Evolutionary conservation across 2,797 vertebrate species (phyloP).

Genomic region (Triplophysa yarkandensis): DNA sequence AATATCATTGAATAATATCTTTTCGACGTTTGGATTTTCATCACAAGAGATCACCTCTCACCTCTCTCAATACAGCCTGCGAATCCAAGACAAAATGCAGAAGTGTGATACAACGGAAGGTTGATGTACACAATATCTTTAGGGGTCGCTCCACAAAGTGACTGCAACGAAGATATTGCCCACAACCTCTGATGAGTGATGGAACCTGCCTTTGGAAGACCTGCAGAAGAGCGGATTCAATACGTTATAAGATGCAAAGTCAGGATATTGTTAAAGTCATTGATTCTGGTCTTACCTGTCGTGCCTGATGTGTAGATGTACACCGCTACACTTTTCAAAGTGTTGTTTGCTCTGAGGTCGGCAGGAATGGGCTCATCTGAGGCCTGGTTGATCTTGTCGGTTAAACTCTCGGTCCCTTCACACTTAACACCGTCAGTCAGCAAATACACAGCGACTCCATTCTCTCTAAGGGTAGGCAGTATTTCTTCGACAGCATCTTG

Average conservation of each 20-base stretch:
- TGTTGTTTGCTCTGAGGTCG: conserved; percentile 69
- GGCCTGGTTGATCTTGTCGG: conserved; percentile 73
- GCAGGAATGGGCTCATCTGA: conserved; percentile 69
- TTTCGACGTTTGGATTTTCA: neutral
- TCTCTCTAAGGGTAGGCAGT: conserved; percentile 70
- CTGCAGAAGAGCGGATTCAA: conserved; percentile 54
- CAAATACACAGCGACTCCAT: conserved; percentile 68
- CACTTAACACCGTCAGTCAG: conserved; percentile 68
- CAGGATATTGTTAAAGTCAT: neutral
- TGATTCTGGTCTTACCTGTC: conserved; percentile 71
- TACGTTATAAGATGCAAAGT: too few relatives aligned
- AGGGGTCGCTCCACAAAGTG: conserved; percentile 36
- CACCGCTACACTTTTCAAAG: conserved; percentile 64
- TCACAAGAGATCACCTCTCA: conserved; percentile 37
- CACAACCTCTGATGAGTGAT: conserved; percentile 67
- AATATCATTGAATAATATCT: neutral
- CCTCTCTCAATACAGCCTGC: conserved; percentile 69
- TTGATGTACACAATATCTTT: conserved; percentile 71
- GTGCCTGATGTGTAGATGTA: conserved; percentile 84
- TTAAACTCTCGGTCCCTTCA: conserved; percentile 67
- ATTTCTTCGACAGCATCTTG: conserved; percentile 75
- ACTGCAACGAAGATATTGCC: conserved; percentile 43
- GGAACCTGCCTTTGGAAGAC: conserved; percentile 77
- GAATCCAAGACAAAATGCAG: conserved; percentile 71
- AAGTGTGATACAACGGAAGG: conserved; percentile 78